phyloP scores from a whole-genome alignment of 2,113 vertebrate species.

The Okapia johnstoni region DNA sequence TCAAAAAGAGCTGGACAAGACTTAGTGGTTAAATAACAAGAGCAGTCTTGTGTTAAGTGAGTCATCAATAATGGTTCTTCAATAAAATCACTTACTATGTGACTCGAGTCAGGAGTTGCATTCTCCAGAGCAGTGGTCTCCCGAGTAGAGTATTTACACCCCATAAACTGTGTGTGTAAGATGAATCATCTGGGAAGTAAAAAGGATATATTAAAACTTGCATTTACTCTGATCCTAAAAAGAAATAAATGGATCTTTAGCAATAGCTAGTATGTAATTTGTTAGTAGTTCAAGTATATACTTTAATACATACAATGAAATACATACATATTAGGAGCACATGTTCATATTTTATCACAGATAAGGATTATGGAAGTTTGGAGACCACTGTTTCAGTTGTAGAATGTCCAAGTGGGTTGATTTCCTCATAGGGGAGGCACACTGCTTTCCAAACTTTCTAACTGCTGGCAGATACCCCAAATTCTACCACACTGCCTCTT shows the following conservation, averaged over 20 bases:
- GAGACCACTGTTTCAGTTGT: not conserved
- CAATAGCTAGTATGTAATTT: not conserved
- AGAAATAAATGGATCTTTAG: not conserved
- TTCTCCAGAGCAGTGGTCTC: not conserved
- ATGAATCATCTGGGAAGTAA: not conserved
- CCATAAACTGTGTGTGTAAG: not conserved
- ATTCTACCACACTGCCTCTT: not conserved
- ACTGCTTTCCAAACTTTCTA: not conserved
- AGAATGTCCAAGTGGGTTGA: not conserved
- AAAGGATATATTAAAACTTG: slow-evolving; percentile 17
- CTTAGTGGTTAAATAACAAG: not conserved
- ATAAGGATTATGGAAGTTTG: not conserved
- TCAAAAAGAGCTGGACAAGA: not conserved
- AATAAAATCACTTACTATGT: not conserved
- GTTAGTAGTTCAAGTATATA: not conserved
- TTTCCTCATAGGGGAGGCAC: not conserved
- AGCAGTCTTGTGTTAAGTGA: not conserved
- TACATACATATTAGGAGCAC: not conserved
- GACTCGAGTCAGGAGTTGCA: not conserved
- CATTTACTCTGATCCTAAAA: not conserved
- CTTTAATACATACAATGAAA: not conserved
- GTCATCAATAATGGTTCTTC: not conserved
- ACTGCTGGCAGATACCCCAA: not conserved
- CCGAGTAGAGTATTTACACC: not conserved
- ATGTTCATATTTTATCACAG: not conserved